Conservation (phyloP, 2,113 vertebrate species). For the Manacus vitellinus region DNA sequence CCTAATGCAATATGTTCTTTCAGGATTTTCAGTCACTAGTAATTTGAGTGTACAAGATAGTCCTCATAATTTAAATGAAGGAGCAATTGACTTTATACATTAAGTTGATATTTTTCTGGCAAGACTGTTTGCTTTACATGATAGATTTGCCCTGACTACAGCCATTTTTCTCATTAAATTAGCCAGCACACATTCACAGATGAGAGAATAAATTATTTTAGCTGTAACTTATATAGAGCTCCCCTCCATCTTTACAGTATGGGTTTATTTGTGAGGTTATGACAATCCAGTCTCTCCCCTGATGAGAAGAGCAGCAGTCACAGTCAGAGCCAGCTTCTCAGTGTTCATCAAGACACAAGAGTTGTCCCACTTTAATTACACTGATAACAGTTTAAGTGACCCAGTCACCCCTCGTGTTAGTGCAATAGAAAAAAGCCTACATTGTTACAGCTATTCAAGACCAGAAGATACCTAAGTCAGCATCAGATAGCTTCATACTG, state of each 20-base stretch:
- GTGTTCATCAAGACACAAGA: not conserved
- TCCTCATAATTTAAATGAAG: not conserved
- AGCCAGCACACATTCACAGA: not conserved
- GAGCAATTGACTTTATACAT: not conserved
- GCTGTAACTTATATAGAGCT: not conserved
- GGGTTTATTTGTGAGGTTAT: not conserved
- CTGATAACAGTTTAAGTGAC: not conserved
- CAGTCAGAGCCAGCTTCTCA: not conserved
- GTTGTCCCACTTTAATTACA: not conserved
- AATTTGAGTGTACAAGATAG: not conserved
- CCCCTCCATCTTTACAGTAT: not conserved
- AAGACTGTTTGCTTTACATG: not conserved
- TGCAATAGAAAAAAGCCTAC: not conserved
- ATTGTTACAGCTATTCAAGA: not conserved
- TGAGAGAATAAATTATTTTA: not conserved
- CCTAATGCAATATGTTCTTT: not conserved
- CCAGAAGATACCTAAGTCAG: not conserved
- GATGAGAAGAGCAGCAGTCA: not conserved
- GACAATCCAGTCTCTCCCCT: not conserved
- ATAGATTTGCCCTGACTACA: not conserved
- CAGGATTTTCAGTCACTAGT: not conserved
- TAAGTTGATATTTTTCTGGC: not conserved
- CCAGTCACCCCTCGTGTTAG: not conserved
- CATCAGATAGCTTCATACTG: not conserved
- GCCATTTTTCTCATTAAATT: slow-evolving; percentile 1